These are phyloP conservation scores for Eilema sororculum DNA, from an alignment of 2,888 invertebrate species.

Conservation along the genomic window DNA sequence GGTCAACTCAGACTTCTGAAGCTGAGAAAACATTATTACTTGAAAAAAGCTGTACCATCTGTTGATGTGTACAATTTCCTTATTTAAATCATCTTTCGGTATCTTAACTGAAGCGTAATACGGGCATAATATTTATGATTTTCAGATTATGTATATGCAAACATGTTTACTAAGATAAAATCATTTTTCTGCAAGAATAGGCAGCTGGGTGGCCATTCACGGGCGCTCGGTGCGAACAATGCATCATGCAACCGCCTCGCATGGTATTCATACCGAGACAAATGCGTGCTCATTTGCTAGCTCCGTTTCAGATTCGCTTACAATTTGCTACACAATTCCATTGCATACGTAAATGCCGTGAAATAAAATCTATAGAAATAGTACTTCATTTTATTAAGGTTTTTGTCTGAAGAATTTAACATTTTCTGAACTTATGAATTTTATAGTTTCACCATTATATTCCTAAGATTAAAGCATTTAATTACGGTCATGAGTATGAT, in stretches of 20 bases:
- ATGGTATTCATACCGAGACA: slow-evolving; percentile 64
- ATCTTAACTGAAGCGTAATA: background rate
- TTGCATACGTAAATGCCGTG: slow-evolving; percentile 32
- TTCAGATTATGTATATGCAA: background rate
- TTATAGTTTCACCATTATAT: background rate
- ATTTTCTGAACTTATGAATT: too few species aligned
- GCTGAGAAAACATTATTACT: too few species aligned
- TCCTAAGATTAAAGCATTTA: too few species aligned
- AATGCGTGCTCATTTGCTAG: slow-evolving; percentile 70
- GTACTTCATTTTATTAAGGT: background rate
- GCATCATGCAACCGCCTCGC: slow-evolving; percentile 42
- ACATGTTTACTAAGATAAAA: slow-evolving; percentile 37
- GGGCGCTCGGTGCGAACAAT: slow-evolving; percentile 47
- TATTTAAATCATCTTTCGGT: background rate
- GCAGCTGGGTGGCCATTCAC: slow-evolving; percentile 36
- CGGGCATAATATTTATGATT: background rate
- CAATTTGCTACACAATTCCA: slow-evolving; percentile 41
- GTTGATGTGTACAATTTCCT: background rate
- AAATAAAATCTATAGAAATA: slow-evolving; percentile 26
- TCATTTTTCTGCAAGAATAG: slow-evolving; percentile 46
- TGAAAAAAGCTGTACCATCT: too few species aligned
- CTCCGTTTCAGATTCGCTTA: slow-evolving; percentile 46
- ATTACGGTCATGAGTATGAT: too few species aligned
- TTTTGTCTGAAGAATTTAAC: background rate
- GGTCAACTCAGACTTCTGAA: too few species aligned